These are phyloP conservation scores for Sebastes melanostomus DNA, from an alignment of 2,797 vertebrate species.

Conservation along the genomic window DNA sequence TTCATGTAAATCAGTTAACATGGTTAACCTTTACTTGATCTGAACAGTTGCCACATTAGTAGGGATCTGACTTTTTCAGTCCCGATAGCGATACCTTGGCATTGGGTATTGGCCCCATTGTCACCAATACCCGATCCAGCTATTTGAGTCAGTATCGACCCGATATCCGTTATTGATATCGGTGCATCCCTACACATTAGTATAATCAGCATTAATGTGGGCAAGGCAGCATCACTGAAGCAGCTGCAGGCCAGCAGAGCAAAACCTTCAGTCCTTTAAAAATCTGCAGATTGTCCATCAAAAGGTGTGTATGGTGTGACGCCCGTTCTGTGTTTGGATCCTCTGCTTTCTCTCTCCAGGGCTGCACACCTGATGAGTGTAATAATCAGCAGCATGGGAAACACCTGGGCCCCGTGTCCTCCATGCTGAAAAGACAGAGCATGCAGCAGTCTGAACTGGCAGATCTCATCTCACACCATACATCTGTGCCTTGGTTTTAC, in stretches of 20 bases:
- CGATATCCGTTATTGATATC: no score
- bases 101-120: no score
- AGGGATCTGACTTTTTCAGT: no score
- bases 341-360: neutral
- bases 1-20: neutral
- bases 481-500: neutral
- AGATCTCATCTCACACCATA: no score
- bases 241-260: neutral
- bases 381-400: neutral
- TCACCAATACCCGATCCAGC: no score
- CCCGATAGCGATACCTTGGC: no score
- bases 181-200: accelerated
- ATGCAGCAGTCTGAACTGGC: no score
- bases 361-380: neutral
- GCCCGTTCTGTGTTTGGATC: neutral
- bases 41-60: neutral
- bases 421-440: neutral
- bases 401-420: neutral
- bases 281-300: neutral
- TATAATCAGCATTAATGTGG: neutral
- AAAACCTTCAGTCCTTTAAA: neutral
- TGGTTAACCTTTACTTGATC: neutral
- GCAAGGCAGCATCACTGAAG: neutral
- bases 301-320: neutral
- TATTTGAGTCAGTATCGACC: no score